Conservation (phyloP, 2,888 invertebrate species). For the Seira musarum region DNA sequence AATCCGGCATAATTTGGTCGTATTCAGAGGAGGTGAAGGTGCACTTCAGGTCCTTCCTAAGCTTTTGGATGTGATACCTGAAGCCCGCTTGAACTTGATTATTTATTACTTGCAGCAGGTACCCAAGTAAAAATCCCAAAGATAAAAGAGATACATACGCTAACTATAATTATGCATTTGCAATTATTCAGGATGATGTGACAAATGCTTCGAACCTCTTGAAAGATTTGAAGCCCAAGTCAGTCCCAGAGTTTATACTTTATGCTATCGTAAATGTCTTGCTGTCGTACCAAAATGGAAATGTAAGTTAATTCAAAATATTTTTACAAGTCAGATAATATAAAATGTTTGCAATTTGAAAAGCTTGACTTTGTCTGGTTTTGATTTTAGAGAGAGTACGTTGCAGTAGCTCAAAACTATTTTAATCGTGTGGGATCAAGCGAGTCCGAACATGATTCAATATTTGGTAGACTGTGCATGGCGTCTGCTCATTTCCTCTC, state of each 20-base stretch:
- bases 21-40: constrained; percentile 94
- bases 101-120: constrained; percentile 91
- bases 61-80: constrained; percentile 95
- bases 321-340: neutral
- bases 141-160: neutral
- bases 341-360: constrained; percentile 1
- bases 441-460: constrained; percentile 97
- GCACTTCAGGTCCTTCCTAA: constrained; percentile 93
- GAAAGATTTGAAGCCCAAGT: constrained; percentile 92
- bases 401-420: constrained; percentile 96
- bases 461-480: constrained; percentile 98
- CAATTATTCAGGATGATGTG: constrained; percentile 79
- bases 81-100: constrained; percentile 95
- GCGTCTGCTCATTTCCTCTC: constrained; percentile 96
- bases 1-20: constrained; percentile 95
- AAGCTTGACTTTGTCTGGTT: neutral
- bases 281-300: constrained; percentile 92
- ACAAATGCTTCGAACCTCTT: constrained; percentile 90
- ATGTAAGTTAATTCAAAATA: constrained; percentile 76
- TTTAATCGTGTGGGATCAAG: constrained; percentile 97
- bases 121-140: constrained; percentile 7
- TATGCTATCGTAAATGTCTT: constrained; percentile 97
- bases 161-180: neutral
- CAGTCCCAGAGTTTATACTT: constrained; percentile 96
- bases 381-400: constrained; percentile 86